Evolutionary conservation across 2,888 invertebrate genomes (phyloP).

Genomic region (Cyclophora albipunctata): DNA sequence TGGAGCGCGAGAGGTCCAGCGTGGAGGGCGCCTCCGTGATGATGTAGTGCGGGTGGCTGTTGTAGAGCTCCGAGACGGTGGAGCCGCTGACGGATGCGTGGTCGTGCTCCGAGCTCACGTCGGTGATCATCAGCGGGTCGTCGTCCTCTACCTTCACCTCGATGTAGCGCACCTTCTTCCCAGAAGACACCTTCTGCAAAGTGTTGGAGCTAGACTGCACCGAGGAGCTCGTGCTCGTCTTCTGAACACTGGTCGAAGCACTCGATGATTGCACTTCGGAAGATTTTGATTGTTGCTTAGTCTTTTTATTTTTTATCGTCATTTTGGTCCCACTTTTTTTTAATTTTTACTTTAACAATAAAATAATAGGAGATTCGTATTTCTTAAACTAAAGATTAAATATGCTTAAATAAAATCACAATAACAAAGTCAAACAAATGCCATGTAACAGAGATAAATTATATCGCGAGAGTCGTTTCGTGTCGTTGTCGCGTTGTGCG

Average conservation of each 20-base stretch:
- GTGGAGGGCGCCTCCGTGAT: slow-evolving; percentile 71
- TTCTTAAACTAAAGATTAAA: slow-evolving; percentile 44
- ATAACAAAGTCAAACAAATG: slow-evolving; percentile 53
- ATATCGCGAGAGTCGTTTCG: slow-evolving; percentile 69
- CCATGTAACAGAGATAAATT: slow-evolving; percentile 50
- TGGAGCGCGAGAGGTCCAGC: slow-evolving; percentile 60
- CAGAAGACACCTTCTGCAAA: slow-evolving; percentile 61
- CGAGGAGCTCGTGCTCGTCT: slow-evolving; percentile 55
- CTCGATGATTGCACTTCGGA: slow-evolving; percentile 57
- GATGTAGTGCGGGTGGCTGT: slow-evolving; percentile 71
- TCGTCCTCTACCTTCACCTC: slow-evolving; percentile 73
- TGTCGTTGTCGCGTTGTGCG: slow-evolving; percentile 58
- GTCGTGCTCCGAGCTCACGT: slow-evolving; percentile 46
- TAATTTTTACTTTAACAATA: slow-evolving; percentile 16
- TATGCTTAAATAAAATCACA: slow-evolving; percentile 50
- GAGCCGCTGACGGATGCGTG: slow-evolving; percentile 66
- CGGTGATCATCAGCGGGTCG: slow-evolving; percentile 72
- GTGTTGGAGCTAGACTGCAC: slow-evolving; percentile 61
- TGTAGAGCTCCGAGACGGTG: slow-evolving; percentile 66
- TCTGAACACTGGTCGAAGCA: slow-evolving; percentile 67
- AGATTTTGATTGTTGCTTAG: slow-evolving; percentile 57
- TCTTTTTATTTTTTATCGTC: slow-evolving; percentile 75
- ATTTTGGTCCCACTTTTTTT: slow-evolving; percentile 58
- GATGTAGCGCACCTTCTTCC: slow-evolving; percentile 70
- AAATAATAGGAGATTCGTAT: slow-evolving; percentile 52